phyloP scores from a whole-genome alignment of 2,888 invertebrate genomes.

The Amblyjoppa proteus region DNA sequence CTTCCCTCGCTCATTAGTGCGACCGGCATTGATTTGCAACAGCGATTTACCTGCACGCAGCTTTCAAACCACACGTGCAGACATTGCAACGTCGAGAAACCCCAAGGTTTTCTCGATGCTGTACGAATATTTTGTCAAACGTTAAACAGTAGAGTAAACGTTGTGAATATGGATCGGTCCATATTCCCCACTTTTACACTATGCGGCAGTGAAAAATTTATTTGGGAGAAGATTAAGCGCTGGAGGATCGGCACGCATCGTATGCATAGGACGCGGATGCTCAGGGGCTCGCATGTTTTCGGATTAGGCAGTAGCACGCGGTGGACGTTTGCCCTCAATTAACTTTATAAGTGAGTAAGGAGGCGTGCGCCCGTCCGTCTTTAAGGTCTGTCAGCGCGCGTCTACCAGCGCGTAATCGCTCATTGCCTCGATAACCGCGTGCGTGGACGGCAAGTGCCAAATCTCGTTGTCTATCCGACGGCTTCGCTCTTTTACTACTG shows the following conservation, averaged over 20 bases:
- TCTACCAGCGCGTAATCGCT: slow-evolving; percentile 63
- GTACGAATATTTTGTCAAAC: too few relatives aligned
- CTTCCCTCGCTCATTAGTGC: slow-evolving; percentile 57
- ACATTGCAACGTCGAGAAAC: background rate
- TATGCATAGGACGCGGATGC: too few relatives aligned
- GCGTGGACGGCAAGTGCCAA: slow-evolving; percentile 71
- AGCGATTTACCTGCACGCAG: slow-evolving; percentile 63
- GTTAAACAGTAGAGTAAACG: too few relatives aligned
- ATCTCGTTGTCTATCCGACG: slow-evolving; percentile 65
- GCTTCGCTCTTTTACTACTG: background rate
- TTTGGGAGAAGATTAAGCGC: too few relatives aligned
- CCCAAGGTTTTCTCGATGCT: too few relatives aligned
- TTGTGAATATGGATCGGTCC: too few relatives aligned
- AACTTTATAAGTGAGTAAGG: slow-evolving; percentile 85
- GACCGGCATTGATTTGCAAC: slow-evolving; percentile 49
- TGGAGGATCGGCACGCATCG: too few relatives aligned
- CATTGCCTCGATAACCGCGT: slow-evolving; percentile 62
- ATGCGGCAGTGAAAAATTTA: too few relatives aligned
- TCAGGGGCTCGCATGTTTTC: slow-evolving; percentile 78
- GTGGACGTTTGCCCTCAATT: slow-evolving; percentile 85
- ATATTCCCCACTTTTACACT: too few relatives aligned
- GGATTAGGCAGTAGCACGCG: slow-evolving; percentile 81
- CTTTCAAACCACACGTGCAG: slow-evolving; percentile 13
- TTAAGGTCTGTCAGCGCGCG: slow-evolving; percentile 56
- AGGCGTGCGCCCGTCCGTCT: slow-evolving; percentile 82